A percentile compares a stretch with the other conserved stretches of the same genome.
Conservation (phyloP, 2,888 invertebrate genomes). For the Idaea straminata region DNA sequence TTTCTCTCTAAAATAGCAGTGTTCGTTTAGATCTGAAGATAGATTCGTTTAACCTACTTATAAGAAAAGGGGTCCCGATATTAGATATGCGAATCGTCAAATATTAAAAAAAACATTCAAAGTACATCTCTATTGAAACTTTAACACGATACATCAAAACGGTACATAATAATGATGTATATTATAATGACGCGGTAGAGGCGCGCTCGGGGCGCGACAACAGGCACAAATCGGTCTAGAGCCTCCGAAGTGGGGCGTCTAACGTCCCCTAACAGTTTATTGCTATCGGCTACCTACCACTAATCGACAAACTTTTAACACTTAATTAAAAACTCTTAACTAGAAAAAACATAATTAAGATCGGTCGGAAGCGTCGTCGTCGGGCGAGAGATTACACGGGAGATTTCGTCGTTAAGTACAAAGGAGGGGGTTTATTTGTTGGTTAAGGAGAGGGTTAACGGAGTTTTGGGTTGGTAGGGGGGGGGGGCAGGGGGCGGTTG, state of each 20-base stretch:
- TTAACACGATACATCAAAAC: constrained; percentile 44
- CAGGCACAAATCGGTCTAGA: constrained; percentile 59
- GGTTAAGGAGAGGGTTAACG: constrained; percentile 32
- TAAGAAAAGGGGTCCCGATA: constrained; percentile 44
- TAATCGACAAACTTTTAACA: constrained; percentile 58
- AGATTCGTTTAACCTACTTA: constrained; percentile 40
- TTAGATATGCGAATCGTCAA: constrained; percentile 45
- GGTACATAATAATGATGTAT: constrained; percentile 35
- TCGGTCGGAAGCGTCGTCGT: constrained; percentile 29
- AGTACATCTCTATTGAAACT: constrained; percentile 32
- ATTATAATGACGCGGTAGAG: constrained; percentile 18
- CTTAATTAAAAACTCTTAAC: constrained; percentile 57
- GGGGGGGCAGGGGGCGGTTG: constrained; percentile 27
- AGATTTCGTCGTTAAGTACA: constrained; percentile 55
- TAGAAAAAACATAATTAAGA: constrained; percentile 36
- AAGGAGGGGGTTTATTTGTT: constrained; percentile 22
- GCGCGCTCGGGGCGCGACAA: constrained; percentile 36
- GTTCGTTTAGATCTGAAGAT: constrained; percentile 45
- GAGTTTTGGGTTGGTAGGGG: constrained; percentile 32
- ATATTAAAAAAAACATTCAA: constrained; percentile 34
- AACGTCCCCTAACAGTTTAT: constrained; percentile 47
- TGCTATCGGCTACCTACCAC: constrained; percentile 64
- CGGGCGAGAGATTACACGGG: constrained; percentile 36
- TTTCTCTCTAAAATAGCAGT: constrained; percentile 59
- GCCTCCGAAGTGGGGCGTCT: constrained; percentile 43